A percentile compares a stretch with the other conserved stretches of the same genome.
phyloP scores from a whole-genome alignment of 2,888 invertebrate genomes.

The Thyatira batis region DNA sequence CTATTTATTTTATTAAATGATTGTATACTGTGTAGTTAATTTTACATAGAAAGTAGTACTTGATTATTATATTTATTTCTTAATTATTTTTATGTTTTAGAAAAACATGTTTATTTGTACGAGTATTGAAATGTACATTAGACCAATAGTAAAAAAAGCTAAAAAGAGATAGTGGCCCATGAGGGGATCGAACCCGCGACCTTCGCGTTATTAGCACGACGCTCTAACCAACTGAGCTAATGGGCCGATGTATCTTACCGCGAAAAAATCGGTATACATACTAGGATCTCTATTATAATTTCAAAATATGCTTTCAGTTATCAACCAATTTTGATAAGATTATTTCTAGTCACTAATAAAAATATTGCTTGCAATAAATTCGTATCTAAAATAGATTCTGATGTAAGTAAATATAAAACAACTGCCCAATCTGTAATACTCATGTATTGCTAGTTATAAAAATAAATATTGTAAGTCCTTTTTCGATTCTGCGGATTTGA shows the following conservation, averaged over 20 bases:
- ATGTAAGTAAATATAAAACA: no score
- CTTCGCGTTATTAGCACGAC: constrained; percentile 5
- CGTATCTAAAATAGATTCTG: no score
- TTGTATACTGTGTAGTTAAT: constrained; percentile 19
- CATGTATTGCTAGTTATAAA: no score
- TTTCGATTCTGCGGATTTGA: no score
- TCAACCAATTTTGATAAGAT: no score
- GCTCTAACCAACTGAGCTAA: constrained; percentile 5
- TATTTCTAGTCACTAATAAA: no score
- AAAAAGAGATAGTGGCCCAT: background rate
- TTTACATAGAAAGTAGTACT: constrained; percentile 22
- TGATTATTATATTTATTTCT: constrained; percentile 12
- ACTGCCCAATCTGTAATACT: no score
- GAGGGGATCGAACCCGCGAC: constrained; percentile 5
- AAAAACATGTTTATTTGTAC: background rate
- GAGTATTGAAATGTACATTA: background rate
- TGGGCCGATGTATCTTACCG: background rate
- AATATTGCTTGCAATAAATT: no score
- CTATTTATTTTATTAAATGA: constrained; percentile 12
- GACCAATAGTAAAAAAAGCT: background rate
- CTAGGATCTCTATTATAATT: background rate
- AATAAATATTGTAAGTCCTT: no score
- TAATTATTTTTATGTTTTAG: constrained; percentile 2
- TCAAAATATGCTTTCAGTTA: no score
- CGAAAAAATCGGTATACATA: background rate